Conservation (phyloP, 2,888 invertebrate species). For the Acanthosepion esculentum region DNA sequence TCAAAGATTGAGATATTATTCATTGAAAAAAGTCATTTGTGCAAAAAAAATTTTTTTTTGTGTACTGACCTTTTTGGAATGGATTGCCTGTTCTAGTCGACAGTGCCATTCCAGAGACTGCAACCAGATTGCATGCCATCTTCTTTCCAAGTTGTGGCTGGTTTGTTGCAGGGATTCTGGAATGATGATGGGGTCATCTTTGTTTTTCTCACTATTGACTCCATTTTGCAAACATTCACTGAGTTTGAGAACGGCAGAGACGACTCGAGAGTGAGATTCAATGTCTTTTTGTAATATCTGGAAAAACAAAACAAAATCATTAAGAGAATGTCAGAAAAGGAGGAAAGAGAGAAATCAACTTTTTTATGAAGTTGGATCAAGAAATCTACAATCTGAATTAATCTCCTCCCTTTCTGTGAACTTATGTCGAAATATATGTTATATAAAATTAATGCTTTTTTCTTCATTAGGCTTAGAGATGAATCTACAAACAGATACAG, state of each 20-base stretch:
- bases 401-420: no score
- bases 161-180: constrained; percentile 75
- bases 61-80: constrained; percentile 62
- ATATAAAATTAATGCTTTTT: no score
- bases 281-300: constrained; percentile 94
- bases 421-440: no score
- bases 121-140: constrained; percentile 92
- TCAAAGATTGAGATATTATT: background rate
- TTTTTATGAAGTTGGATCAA: background rate
- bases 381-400: background rate
- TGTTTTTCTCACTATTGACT: background rate
- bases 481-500: no score
- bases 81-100: constrained; percentile 83
- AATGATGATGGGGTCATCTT: constrained; percentile 54
- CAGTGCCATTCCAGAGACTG: constrained; percentile 94
- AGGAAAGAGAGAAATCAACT: background rate
- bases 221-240: constrained; percentile 71
- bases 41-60: background rate
- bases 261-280: constrained; percentile 81
- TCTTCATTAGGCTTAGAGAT: no score
- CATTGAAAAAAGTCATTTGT: no score
- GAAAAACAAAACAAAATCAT: constrained; percentile 64
- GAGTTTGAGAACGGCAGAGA: constrained; percentile 74
- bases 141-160: constrained; percentile 85
- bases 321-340: background rate